These are phyloP conservation scores for Copidosoma aretas DNA, from an alignment of 2,888 invertebrate genomes.

Conservation along the genomic window DNA sequence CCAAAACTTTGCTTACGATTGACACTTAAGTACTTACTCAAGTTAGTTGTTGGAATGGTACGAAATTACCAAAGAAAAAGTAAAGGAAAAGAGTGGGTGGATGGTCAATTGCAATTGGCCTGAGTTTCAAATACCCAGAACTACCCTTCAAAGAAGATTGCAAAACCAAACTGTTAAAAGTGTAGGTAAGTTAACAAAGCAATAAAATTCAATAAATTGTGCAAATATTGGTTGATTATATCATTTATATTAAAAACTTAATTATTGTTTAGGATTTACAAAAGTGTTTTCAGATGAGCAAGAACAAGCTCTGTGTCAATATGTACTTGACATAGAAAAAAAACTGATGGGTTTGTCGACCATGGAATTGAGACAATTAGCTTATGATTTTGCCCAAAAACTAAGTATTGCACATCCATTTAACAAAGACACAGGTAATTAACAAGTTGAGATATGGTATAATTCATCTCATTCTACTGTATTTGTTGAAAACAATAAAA, in stretches of 20 bases:
- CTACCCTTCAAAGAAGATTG: neutral
- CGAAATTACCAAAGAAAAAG: neutral
- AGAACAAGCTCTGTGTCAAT: neutral
- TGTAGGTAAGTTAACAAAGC: neutral
- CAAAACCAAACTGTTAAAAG: neutral
- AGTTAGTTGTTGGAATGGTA: neutral
- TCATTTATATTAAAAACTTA: neutral
- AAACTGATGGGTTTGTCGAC: neutral
- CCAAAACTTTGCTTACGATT: too few relatives aligned
- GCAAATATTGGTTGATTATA: neutral
- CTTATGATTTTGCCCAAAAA: neutral
- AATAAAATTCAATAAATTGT: neutral
- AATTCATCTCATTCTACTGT: too few relatives aligned
- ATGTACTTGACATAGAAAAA: neutral
- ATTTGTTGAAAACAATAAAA: too few relatives aligned
- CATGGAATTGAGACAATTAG: neutral
- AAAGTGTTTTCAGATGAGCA: neutral
- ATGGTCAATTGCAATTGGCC: neutral
- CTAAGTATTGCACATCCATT: neutral
- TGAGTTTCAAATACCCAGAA: neutral
- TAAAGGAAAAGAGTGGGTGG: neutral
- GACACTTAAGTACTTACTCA: too few relatives aligned
- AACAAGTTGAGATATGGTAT: too few relatives aligned
- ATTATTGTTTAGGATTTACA: neutral
- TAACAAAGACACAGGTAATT: neutral